phyloP scores from a whole-genome alignment of 2,113 vertebrate genomes.

The Poecile atricapillus region DNA sequence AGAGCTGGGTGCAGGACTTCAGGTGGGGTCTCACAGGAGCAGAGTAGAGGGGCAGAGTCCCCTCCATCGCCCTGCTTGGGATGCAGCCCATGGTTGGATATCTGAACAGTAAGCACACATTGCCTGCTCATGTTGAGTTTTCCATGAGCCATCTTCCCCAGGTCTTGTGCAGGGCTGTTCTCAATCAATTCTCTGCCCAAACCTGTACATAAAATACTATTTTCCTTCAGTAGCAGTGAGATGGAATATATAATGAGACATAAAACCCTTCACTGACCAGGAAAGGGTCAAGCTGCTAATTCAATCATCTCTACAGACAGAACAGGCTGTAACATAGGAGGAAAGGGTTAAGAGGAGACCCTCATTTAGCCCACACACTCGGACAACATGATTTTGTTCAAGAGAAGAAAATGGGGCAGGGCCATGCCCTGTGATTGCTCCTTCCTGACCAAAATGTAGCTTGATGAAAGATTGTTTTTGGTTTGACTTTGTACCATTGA shows the following conservation, averaged over 20 bases:
- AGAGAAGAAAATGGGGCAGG: not conserved
- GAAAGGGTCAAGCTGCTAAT: not conserved
- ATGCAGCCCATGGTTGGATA: not conserved
- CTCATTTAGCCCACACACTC: not conserved
- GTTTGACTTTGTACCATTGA: not conserved
- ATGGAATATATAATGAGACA: not conserved
- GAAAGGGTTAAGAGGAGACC: not conserved
- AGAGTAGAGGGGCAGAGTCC: not conserved
- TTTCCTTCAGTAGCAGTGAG: not conserved
- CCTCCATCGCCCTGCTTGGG: not conserved
- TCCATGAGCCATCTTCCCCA: not conserved
- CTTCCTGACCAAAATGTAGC: not conserved
- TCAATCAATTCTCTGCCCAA: not conserved
- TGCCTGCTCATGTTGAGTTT: not conserved
- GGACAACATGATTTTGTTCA: not conserved
- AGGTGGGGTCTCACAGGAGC: not conserved
- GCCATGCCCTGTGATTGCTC: not conserved
- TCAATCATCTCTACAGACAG: not conserved
- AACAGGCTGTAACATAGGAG: not conserved
- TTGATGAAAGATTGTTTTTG: not conserved
- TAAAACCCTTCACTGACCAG: not conserved
- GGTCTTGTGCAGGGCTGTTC: not conserved
- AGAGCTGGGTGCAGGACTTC: not conserved
- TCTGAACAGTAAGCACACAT: rapidly evolving
- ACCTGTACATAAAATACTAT: not conserved